phyloP scores from a whole-genome alignment of 2,797 vertebrate genomes.

The Loris lydekkerianus region DNA sequence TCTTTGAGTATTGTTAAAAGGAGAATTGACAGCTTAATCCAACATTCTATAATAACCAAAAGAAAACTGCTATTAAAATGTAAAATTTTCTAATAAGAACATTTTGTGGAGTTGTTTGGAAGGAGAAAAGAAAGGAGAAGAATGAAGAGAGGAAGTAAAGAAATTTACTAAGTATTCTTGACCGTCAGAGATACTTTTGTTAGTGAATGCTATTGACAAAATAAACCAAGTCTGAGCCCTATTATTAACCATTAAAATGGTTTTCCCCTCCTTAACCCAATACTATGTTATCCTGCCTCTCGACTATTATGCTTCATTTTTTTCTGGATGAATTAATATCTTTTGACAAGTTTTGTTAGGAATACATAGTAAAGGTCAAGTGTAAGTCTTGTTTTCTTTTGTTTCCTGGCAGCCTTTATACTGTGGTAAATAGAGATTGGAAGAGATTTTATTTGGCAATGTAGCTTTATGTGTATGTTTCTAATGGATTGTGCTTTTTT shows the following conservation, averaged over 20 bases:
- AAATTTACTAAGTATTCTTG: slow-evolving; percentile 70
- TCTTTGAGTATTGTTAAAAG: slow-evolving; percentile 73
- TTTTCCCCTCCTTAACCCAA: slow-evolving; percentile 38
- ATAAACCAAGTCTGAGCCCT: slow-evolving; percentile 65
- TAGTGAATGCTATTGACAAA: slow-evolving; percentile 70
- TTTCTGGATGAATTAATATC: slow-evolving; percentile 64
- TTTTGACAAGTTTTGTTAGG: slow-evolving; percentile 74
- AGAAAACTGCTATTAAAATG: slow-evolving; percentile 77
- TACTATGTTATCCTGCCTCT: slow-evolving; percentile 65
- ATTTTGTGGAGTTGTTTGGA: slow-evolving; percentile 66
- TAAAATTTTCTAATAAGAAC: slow-evolving; percentile 68
- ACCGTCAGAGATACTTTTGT: slow-evolving; percentile 66
- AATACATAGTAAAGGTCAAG: slow-evolving; percentile 75
- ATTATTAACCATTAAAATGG: slow-evolving; percentile 80
- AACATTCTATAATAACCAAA: slow-evolving; percentile 75
- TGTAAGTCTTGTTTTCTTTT: slow-evolving; percentile 69
- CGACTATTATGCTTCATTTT: slow-evolving; percentile 58
- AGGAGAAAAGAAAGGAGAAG: slow-evolving; percentile 45
- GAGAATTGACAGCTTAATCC: slow-evolving; percentile 74
- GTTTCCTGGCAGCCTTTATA: slow-evolving; percentile 66
- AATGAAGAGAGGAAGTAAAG: slow-evolving; percentile 48
- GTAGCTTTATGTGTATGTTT: slow-evolving; percentile 45
- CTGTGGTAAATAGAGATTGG: slow-evolving; percentile 61
- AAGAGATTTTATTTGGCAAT: slow-evolving; percentile 60
- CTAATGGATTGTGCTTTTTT: slow-evolving; percentile 34